A percentile compares a stretch with the other conserved stretches of the same genome.
phyloP scores from a whole-genome alignment of 2,888 invertebrate genomes.

The Selenia dentaria region DNA sequence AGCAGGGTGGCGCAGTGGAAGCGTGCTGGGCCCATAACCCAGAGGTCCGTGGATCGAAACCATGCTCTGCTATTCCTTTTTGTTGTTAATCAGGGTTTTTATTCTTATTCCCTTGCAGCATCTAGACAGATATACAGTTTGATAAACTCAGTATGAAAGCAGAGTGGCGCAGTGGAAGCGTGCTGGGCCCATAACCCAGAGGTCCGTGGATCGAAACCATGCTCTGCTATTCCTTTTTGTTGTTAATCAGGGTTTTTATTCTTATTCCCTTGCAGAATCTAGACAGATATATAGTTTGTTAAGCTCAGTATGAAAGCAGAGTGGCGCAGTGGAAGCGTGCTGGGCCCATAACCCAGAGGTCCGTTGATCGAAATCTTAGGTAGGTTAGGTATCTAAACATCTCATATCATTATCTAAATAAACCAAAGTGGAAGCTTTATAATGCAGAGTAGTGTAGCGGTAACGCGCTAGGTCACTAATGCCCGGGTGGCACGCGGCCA shows the following conservation, averaged over 20 bases:
- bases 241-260: too few relatives aligned
- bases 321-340: constrained; percentile 92
- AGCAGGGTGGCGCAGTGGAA: constrained; percentile 94
- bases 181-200: constrained; percentile 95
- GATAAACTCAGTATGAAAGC: too few relatives aligned
- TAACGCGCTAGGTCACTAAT: constrained; percentile 92
- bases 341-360: constrained; percentile 95
- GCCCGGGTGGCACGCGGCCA: too few relatives aligned
- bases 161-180: constrained; percentile 94
- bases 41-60: constrained; percentile 94
- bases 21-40: constrained; percentile 94
- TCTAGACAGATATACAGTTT: too few relatives aligned
- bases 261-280: too few relatives aligned
- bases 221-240: constrained; percentile 88
- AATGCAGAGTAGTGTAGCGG: constrained; percentile 92
- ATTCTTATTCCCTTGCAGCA: too few relatives aligned
- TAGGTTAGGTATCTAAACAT: too few relatives aligned
- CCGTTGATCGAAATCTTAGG: constrained; percentile 96
- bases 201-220: constrained; percentile 96
- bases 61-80: background rate
- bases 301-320: constrained; percentile 87
- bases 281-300: too few relatives aligned
- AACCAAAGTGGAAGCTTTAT: too few relatives aligned
- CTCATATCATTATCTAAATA: too few relatives aligned
- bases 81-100: too few relatives aligned